A percentile compares a stretch with the other conserved stretches of the same genome.
Conservation (phyloP, 1,140 invertebrate species). For the Drosophila nikananu region DNA sequence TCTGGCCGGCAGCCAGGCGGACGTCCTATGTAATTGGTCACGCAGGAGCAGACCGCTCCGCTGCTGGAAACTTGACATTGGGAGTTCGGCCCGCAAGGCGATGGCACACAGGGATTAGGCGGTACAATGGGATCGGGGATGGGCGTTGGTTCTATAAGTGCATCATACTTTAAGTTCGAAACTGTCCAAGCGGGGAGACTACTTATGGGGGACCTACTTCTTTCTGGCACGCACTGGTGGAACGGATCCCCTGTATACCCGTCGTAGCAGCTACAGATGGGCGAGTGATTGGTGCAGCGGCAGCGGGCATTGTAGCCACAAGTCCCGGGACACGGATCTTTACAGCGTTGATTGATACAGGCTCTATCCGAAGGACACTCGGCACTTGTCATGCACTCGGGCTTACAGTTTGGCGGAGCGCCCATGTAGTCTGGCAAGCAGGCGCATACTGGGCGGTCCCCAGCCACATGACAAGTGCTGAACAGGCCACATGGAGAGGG, state of each 20-base stretch:
- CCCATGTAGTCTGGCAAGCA: conserved; percentile 92
- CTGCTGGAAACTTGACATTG: conserved; percentile 88
- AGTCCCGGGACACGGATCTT: conserved; percentile 92
- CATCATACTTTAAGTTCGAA: conserved; percentile 27
- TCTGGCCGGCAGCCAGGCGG: conserved; percentile 91
- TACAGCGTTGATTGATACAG: conserved; percentile 91
- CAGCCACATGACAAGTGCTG: conserved; percentile 90
- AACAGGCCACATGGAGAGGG: conserved; percentile 94
- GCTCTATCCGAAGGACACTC: conserved; percentile 93
- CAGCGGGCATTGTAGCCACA: conserved; percentile 94
- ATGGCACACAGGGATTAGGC: conserved; percentile 87
- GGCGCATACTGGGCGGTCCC: conserved; percentile 91
- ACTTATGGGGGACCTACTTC: conserved; percentile 66
- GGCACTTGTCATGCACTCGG: conserved; percentile 92
- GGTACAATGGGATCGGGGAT: conserved; percentile 76
- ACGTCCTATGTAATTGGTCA: conserved; percentile 89
- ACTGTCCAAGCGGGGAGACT: not conserved
- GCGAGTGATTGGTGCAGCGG: conserved; percentile 93
- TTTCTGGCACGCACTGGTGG: conserved; percentile 85
- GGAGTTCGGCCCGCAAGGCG: conserved; percentile 89
- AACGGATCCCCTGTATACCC: conserved; percentile 93
- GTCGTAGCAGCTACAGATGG: conserved; percentile 91
- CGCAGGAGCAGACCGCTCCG: conserved; percentile 89
- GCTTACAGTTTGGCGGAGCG: conserved; percentile 91
- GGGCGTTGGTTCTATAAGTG: conserved; percentile 59